A percentile compares a stretch with the other conserved stretches of the same genome.
These are phyloP conservation scores for Melanophora roralis DNA, from an alignment of 2,888 invertebrate genomes.

Conservation along the genomic window DNA sequence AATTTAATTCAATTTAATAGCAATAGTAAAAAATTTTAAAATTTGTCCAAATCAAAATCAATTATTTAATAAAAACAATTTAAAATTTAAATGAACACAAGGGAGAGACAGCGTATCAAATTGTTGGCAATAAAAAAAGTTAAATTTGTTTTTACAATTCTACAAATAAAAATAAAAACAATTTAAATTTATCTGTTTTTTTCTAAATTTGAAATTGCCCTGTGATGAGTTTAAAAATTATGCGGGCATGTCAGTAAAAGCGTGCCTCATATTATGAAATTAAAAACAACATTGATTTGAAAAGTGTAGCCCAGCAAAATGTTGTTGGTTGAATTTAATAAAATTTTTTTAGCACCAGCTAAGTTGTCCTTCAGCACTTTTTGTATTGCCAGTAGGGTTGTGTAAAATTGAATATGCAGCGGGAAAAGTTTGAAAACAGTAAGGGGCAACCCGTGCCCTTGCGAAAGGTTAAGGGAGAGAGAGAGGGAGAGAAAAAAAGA, in stretches of 20 bases:
- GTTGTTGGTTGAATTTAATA: not conserved
- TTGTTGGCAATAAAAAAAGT: not conserved
- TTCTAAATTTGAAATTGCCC: not conserved
- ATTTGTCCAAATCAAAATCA: slow-evolving; percentile 56
- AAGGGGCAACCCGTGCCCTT: no score
- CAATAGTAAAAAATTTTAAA: slow-evolving; percentile 29
- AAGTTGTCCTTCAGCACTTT: no score
- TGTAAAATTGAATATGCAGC: no score
- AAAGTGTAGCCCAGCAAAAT: slow-evolving; percentile 6
- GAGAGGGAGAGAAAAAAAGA: no score
- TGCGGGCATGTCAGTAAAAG: slow-evolving; percentile 25
- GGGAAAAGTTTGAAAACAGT: no score
- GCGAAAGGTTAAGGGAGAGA: no score
- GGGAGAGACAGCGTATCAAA: not conserved
- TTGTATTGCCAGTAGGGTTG: no score
- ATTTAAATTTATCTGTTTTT: not conserved
- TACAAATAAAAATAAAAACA: slow-evolving; percentile 29
- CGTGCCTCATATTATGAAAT: slow-evolving; percentile 9
- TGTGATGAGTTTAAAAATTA: not conserved
- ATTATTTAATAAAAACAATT: slow-evolving; percentile 54
- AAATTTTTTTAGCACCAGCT: not conserved
- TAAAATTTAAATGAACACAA: slow-evolving; percentile 2
- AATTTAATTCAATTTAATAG: slow-evolving; percentile 40
- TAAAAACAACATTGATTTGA: slow-evolving; percentile 10
- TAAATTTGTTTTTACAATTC: not conserved